Evolutionary conservation across 2,888 invertebrate species (phyloP).

Genomic region (Disparrhopalites patrizii): DNA sequence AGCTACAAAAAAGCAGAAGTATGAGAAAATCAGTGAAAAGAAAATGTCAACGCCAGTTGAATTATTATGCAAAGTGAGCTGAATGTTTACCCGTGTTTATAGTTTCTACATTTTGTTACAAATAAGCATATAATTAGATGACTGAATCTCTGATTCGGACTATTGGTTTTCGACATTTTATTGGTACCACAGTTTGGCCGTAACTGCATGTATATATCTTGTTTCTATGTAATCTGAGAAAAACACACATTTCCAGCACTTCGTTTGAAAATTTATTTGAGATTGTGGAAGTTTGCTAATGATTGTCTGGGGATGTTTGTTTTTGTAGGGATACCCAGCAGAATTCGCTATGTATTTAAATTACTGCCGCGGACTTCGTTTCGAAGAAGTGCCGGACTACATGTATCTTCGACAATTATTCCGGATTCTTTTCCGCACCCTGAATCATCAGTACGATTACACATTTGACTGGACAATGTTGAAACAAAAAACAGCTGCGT

Average conservation of each 20-base stretch:
- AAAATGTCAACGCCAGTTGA: constrained; percentile 96
- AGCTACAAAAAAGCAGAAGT: constrained; percentile 98
- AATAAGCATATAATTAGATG: too few species aligned
- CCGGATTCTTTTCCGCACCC: constrained; percentile 90
- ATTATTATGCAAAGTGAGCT: constrained; percentile 61
- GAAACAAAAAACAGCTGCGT: constrained; percentile 56
- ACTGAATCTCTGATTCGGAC: not conserved
- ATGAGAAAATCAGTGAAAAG: constrained; percentile 99
- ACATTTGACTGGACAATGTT: constrained; percentile 99
- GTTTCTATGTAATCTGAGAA: too few species aligned
- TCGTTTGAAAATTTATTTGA: too few species aligned
- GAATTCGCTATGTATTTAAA: constrained; percentile 96
- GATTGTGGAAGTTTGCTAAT: too few species aligned
- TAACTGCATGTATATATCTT: not conserved
- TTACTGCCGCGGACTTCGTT: constrained; percentile 93
- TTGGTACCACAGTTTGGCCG: not conserved
- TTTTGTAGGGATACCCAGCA: constrained; percentile 43
- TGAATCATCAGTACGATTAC: constrained; percentile 98
- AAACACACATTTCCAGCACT: too few species aligned
- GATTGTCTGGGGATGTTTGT: not conserved
- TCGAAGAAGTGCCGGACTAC: constrained; percentile 98
- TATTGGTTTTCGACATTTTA: not conserved
- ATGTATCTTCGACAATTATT: constrained; percentile 92
- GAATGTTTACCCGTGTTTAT: too few species aligned
- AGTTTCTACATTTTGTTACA: too few species aligned